Evolutionary conservation across 2,797 vertebrate species (phyloP), one percentile per base, ranked within the genome.

Genomic region (Pangasius macronema): DNA sequence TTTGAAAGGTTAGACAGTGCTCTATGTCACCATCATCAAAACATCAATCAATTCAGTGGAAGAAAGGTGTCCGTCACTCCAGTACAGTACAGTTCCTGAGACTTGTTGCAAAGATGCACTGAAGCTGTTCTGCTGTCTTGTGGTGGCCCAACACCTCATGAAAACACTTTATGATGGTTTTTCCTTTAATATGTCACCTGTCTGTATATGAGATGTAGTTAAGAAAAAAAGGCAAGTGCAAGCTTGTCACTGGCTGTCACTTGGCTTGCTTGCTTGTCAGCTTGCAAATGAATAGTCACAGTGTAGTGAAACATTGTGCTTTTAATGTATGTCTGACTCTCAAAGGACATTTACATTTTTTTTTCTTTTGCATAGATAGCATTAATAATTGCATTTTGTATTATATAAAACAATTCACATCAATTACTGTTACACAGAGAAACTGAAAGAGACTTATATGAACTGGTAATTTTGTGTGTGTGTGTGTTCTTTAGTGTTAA

Each of bases 81-180:
- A 30, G 11, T 67, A 33, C n/a, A 30, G 11, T 67, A 33, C 63
- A 5, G n/a, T 16, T 67, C 63, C 63, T 33, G n/a, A 33, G 63
- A 16, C 63, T n/a, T 63, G 59, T 72, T 72, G 36, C 33, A 39
- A 20, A 42, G 22, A 27, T n/a, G 46, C 22, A 24, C 5, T 39
- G 11, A 81, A 81, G 55, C 53, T 81, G 55, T 39, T 59, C 33
- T 81, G 36, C 55, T 81, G 33, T 81, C 55, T 80, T 57, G 16
- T 39, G 53, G 20, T 59, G 53, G 53, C 51, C 16, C 18, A 77
- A 53, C 16, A 59, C 22, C 53, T 81, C 77, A 61, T 3, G 14
- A 42, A 39, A 81, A 39, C 22, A 59, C 11, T 57, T 57, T 76
- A 11, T 30, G 14, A 49, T 49, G 10, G 0, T 10, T 53, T 53